These are phyloP conservation scores for Piliocolobus tephrosceles DNA, from an alignment of 2,113 vertebrate species.

Conservation along the genomic window DNA sequence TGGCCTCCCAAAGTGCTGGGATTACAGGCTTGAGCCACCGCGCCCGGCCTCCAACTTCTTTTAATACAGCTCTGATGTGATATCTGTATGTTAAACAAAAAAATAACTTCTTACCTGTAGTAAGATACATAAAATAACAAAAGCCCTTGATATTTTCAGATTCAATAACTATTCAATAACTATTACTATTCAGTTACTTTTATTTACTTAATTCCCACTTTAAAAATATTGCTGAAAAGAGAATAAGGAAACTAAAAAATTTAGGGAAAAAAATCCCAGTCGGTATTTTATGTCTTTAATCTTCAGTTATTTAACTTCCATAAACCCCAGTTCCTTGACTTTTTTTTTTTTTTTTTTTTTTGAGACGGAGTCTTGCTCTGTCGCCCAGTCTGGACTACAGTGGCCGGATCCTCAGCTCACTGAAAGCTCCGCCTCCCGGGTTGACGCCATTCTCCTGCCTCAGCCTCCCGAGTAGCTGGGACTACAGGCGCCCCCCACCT, in stretches of 20 bases:
- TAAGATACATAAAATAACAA: conserved; percentile 33
- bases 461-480: no score
- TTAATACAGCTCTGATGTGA: conserved; percentile 46
- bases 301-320: conserved; percentile 24
- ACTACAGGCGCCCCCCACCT: no score
- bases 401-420: no score
- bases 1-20: no score
- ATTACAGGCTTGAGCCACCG: no score
- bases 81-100: neutral
- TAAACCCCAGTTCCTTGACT: conserved; percentile 20
- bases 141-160: conserved; percentile 46
- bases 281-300: conserved; percentile 23
- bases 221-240: conserved; percentile 42
- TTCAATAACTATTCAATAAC: neutral
- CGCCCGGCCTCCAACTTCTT: neutral
- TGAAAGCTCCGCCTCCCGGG: no score
- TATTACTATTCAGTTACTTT: no score
- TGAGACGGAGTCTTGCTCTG: no score
- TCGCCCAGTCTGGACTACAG: accelerated
- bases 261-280: neutral
- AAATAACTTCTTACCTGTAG: conserved; percentile 18
- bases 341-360: neutral
- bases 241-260: neutral
- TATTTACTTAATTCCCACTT: conserved; percentile 16
- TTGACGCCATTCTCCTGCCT: no score